Percentiles rank a stretch among this genome's conserved stretches.
Evolutionary conservation across 2,113 vertebrate species (phyloP).

Genomic region (Alligator mississippiensis): DNA sequence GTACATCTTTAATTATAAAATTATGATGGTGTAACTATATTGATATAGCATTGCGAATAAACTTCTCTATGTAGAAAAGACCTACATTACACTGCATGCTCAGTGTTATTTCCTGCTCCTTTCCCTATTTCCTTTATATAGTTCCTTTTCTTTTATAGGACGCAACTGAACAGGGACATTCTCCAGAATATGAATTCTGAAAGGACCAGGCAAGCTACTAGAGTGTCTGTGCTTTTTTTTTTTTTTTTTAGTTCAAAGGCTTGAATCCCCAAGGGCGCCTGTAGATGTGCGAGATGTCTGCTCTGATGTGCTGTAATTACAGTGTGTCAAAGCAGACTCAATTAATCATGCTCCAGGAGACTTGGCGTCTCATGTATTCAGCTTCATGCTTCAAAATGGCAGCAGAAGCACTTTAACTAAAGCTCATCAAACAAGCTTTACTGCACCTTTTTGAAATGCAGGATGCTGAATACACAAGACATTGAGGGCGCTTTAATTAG

Average conservation of each 20-base stretch:
- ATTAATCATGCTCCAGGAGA: no score
- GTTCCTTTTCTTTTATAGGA: not conserved
- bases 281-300: no score
- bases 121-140: not conserved
- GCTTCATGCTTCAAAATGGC: no score
- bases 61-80: not conserved
- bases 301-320: no score
- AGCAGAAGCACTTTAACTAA: no score
- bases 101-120: not conserved
- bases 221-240: not conserved
- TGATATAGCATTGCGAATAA: fast-evolving
- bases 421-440: no score
- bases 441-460: no score
- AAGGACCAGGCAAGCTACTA: not conserved
- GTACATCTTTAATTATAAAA: not conserved
- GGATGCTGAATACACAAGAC: no score
- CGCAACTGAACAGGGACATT: not conserved
- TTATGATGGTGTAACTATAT: not conserved
- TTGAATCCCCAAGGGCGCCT: not conserved
- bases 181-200: not conserved
- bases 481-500: not conserved
- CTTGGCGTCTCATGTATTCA: no score
- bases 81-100: not conserved
- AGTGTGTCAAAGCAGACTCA: no score
- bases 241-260: not conserved